Percentiles rank a stretch among this genome's conserved stretches.
These are phyloP conservation scores for Varanus salvator DNA, from an alignment of 2,113 vertebrate species.

Conservation along the genomic window DNA sequence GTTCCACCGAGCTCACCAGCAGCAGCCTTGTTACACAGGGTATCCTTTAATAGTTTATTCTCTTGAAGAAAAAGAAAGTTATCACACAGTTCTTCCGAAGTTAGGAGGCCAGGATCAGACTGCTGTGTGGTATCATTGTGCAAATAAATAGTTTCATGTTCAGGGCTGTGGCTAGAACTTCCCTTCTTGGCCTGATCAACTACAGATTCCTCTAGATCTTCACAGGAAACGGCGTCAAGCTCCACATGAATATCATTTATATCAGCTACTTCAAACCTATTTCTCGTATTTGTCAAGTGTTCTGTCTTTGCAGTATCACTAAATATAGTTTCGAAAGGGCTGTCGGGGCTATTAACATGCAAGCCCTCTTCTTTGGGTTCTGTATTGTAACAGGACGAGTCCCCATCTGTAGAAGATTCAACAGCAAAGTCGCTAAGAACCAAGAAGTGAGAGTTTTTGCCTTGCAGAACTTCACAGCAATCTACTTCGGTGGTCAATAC, in stretches of 20 bases:
- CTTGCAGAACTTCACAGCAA: constrained; percentile 71
- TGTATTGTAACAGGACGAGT: constrained; percentile 86
- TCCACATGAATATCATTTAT: constrained; percentile 74
- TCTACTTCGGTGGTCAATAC: constrained; percentile 75
- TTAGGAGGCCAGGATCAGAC: constrained; percentile 69
- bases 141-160: constrained; percentile 66
- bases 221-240: constrained; percentile 48
- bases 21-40: constrained; percentile 61
- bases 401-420: constrained; percentile 89
- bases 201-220: constrained; percentile 45
- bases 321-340: constrained; percentile 88
- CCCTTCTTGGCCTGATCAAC: constrained; percentile 55
- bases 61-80: constrained; percentile 93
- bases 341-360: constrained; percentile 80
- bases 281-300: constrained; percentile 72
- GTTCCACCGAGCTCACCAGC: constrained; percentile 64
- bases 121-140: constrained; percentile 65
- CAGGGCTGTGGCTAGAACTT: constrained; percentile 41
- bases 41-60: constrained; percentile 83
- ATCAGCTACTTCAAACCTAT: constrained; percentile 82
- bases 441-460: constrained; percentile 72
- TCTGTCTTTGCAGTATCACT: constrained; percentile 80
- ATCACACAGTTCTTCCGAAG: constrained; percentile 83
- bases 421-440: constrained; percentile 84
- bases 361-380: constrained; percentile 83